These are phyloP conservation scores for Tenthredo distinguenda DNA, from an alignment of 2,888 invertebrate genomes.

Conservation along the genomic window DNA sequence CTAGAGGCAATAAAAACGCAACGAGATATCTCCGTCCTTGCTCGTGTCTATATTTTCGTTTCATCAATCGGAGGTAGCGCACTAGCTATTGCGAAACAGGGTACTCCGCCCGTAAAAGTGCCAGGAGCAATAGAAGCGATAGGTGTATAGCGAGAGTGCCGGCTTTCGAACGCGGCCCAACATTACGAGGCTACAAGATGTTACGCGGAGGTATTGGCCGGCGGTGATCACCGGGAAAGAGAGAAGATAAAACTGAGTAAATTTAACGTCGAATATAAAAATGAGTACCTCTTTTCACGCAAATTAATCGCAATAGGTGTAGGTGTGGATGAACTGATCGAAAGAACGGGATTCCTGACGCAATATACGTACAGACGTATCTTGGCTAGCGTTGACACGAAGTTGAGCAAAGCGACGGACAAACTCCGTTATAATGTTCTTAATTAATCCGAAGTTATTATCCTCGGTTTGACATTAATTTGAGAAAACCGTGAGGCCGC, in stretches of 20 bases:
- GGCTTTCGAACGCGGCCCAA: conserved; percentile 21
- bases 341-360: conserved; percentile 28
- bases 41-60: conserved; percentile 41
- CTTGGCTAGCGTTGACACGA: not conserved
- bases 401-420: conserved; percentile 5
- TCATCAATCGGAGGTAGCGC: conserved; percentile 51
- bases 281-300: not conserved
- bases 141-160: conserved; percentile 25
- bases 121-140: conserved; percentile 42
- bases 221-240: conserved; percentile 10
- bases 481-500: not conserved
- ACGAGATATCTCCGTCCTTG: conserved; percentile 40
- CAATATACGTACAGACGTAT: not conserved
- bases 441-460: conserved; percentile 36
- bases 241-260: not conserved
- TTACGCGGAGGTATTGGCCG: conserved; percentile 26
- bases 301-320: not conserved
- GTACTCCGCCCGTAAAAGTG: conserved; percentile 38
- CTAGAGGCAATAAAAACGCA: conserved; percentile 44
- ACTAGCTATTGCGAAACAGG: conserved; percentile 47
- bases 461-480: conserved; percentile 15
- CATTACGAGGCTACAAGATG: conserved; percentile 33
- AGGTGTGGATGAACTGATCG: conserved; percentile 33
- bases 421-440: conserved; percentile 42
- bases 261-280: not conserved